Evolutionary conservation across 2,888 invertebrate genomes (phyloP), one percentile per base, ranked within the genome.

Genomic region (Limnephilus auricula): DNA sequence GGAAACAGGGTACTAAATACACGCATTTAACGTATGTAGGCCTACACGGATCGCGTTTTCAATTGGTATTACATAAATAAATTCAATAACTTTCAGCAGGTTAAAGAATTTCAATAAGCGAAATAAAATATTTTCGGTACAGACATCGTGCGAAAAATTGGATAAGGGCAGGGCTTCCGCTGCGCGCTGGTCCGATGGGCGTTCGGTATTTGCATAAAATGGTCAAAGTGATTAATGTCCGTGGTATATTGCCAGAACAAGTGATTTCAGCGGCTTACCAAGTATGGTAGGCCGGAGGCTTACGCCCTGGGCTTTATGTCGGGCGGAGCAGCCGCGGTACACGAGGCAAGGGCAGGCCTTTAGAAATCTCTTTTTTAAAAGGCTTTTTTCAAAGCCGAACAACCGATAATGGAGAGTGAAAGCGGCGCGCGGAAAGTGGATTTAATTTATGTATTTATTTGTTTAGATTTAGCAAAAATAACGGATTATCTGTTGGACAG

Each of bases 131-230:
- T 78, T 88, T 34, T 37, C 25, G 32, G 31, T n/a, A 32, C 34
- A 34, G 37, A 82, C 13, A 65, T 65, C 65, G 9, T 65, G 25
- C 65, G 65, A 78, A 88, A 88, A 88, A 88, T 78, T 78, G 87
- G 79, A 0, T 30, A 18, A 25, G 78, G 34, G 32, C 87, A 88
- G 31, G n/a, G 78, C 34, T 88, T 65, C 34, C 32, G 79, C 34
- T 90, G 65, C 40, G 87, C 79, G 31, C 12, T 40, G 40, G 40
- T 10, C 12, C 83, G 90, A 40, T 31, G 80, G 80, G 90, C 80
- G 90, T 65, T 32, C 50, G 89, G 45, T 90, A 92, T 92, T 92
- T 90, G 90, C 92, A 92, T 92, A 92, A 92, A 92, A 90, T 86
- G 86, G 90, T 89, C 89, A 31, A 18, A 79, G 88, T 92, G 92